Conservation (phyloP, 1,140 invertebrate genomes). For the Drosophila miranda region DNA sequence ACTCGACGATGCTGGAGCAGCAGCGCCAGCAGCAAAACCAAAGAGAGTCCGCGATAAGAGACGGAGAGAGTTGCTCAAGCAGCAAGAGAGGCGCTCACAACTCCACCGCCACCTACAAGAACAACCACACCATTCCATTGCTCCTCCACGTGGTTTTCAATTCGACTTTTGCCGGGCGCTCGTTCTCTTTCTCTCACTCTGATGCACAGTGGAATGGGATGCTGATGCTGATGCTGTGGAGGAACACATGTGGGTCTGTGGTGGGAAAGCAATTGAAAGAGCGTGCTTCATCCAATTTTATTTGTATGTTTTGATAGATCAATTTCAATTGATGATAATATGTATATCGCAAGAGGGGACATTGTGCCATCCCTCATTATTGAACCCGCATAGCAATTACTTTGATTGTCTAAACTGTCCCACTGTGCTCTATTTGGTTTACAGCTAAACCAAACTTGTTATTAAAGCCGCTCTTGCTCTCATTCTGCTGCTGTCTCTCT, state of each 20-base stretch:
- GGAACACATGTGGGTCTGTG: slow-evolving; percentile 24
- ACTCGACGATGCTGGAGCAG: slow-evolving; percentile 38
- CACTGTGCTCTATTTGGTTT: too few relatives aligned
- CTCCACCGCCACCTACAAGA: slow-evolving; percentile 9
- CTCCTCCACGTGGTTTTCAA: slow-evolving; percentile 73
- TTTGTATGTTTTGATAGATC: slow-evolving; percentile 14
- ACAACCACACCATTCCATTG: slow-evolving; percentile 18
- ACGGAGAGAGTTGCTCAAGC: neutral
- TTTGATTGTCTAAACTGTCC: too few relatives aligned
- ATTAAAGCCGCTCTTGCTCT: too few relatives aligned
- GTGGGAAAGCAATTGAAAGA: slow-evolving; percentile 16
- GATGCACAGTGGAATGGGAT: slow-evolving; percentile 12
- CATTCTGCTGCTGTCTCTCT: too few relatives aligned
- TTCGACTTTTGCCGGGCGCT: slow-evolving; percentile 55
- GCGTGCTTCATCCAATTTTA: slow-evolving; percentile 14
- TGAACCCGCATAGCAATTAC: slow-evolving; percentile 26
- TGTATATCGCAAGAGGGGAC: too few relatives aligned
- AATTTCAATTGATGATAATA: slow-evolving; percentile 21
- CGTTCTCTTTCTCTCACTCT: neutral
- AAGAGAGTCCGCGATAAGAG: neutral
- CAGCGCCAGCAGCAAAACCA: slow-evolving; percentile 26
- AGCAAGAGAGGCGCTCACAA: neutral
- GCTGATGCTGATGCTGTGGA: neutral
- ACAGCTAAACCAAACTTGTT: too few relatives aligned
- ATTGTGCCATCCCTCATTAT: neutral